These are phyloP conservation scores for Labeo catla DNA, from an alignment of 2,113 vertebrate species.

Conservation along the genomic window DNA sequence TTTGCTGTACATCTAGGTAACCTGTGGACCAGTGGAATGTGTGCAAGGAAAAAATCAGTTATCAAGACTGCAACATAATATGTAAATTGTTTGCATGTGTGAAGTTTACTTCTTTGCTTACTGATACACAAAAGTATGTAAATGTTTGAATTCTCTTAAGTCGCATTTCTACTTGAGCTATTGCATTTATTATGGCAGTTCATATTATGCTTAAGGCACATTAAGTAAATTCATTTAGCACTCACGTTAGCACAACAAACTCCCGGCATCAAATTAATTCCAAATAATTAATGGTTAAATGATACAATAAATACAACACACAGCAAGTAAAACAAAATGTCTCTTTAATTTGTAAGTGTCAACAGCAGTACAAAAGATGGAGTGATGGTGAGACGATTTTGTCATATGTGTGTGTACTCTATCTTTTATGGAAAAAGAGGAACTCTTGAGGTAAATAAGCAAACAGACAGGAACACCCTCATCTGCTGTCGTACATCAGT, in stretches of 20 bases:
- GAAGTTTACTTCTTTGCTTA: neutral
- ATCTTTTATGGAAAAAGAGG: conserved; percentile 93
- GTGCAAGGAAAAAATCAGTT: neutral
- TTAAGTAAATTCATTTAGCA: neutral
- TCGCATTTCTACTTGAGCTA: neutral
- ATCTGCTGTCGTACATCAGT: conserved; percentile 83
- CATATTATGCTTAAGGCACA: neutral
- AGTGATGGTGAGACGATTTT: conserved; percentile 92
- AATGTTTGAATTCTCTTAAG: conserved; percentile 24
- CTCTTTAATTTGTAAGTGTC: conserved; percentile 99
- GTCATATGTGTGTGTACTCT: conserved; percentile 58
- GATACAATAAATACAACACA: conserved; percentile 52
- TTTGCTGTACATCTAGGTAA: neutral
- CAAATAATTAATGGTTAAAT: neutral
- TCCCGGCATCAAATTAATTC: neutral
- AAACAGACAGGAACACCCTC: conserved; percentile 92
- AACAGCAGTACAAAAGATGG: conserved; percentile 99
- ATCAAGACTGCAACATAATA: neutral
- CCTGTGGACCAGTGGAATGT: neutral
- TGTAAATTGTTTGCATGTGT: conserved; percentile 16
- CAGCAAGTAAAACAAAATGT: conserved; percentile 98
- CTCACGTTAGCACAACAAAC: neutral
- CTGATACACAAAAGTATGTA: neutral
- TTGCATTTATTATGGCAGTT: neutral
- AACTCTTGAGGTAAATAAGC: conserved; percentile 99